Conservation (phyloP, 1,140 invertebrate species). For the Rhizoglyphus robini region DNA sequence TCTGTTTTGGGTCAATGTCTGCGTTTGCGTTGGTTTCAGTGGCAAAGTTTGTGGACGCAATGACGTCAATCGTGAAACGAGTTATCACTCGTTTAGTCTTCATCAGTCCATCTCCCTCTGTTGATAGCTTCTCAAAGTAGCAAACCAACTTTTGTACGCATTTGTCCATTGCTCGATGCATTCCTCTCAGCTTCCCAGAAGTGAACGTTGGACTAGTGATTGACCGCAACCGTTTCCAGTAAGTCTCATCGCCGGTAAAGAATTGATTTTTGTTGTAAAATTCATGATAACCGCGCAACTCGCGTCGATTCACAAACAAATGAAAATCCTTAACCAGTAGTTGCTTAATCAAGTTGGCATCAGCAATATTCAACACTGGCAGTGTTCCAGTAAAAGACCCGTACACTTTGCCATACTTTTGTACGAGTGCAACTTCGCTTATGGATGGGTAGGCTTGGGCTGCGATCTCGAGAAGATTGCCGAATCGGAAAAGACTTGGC, state of each 20-base stretch:
- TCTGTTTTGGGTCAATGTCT: background rate
- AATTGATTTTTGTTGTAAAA: constrained; percentile 27
- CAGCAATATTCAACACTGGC: constrained; percentile 21
- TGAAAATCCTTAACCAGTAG: constrained; percentile 23
- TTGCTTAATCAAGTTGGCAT: constrained; percentile 18
- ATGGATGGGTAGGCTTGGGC: too few species aligned
- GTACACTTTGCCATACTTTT: background rate
- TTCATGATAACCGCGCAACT: background rate
- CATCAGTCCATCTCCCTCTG: background rate
- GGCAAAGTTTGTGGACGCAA: background rate
- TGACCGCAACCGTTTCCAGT: too few species aligned
- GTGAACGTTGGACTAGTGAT: too few species aligned
- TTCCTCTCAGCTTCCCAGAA: constrained; percentile 40
- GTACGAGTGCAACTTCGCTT: background rate
- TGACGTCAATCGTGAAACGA: too few species aligned
- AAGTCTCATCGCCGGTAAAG: constrained; percentile 34
- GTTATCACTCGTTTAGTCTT: background rate
- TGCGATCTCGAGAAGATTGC: background rate
- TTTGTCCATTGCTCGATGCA: background rate
- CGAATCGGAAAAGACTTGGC: background rate
- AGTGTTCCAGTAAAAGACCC: background rate
- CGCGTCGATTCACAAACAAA: constrained; percentile 19
- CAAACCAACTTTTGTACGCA: background rate
- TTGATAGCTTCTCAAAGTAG: background rate
- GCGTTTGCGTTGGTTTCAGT: background rate